phyloP scores from a whole-genome alignment of 2,797 vertebrate species.

The Crenuchus spilurus region DNA sequence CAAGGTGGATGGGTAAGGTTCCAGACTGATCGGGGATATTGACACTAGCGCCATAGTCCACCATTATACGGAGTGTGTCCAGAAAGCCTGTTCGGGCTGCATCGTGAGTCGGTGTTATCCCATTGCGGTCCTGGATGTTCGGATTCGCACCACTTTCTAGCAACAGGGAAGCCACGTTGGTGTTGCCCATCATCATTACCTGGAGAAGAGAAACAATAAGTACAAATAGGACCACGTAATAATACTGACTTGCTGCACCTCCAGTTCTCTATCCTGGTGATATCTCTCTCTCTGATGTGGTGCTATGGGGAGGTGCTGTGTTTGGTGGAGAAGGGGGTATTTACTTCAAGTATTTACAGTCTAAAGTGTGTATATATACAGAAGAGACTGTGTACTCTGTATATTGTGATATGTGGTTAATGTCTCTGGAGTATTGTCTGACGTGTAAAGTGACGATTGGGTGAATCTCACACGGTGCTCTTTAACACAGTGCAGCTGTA shows the following conservation, averaged over 20 bases:
- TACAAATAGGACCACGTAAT: not conserved
- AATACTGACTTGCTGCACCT: not conserved
- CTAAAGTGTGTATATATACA: too few species aligned
- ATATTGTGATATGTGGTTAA: too few species aligned
- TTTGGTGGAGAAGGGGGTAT: too few species aligned
- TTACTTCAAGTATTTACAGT: too few species aligned
- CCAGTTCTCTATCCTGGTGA: too few species aligned
- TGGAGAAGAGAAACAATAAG: slow-evolving; percentile 49
- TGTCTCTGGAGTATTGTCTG: too few species aligned
- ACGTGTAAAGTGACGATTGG: too few species aligned
- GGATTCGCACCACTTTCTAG: slow-evolving; percentile 88
- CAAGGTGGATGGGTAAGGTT: slow-evolving; percentile 85
- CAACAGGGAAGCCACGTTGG: slow-evolving; percentile 78
- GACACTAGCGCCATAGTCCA: slow-evolving; percentile 83
- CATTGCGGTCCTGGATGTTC: slow-evolving; percentile 84
- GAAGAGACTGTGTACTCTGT: too few species aligned
- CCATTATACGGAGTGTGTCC: slow-evolving; percentile 84
- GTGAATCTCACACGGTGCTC: too few species aligned
- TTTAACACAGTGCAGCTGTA: too few species aligned
- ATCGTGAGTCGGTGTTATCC: slow-evolving; percentile 84
- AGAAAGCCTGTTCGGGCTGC: slow-evolving; percentile 88
- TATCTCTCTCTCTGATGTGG: too few species aligned
- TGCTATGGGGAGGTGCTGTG: too few species aligned
- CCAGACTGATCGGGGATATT: slow-evolving; percentile 79
- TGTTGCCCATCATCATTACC: slow-evolving; percentile 94